These are phyloP conservation scores for Pelobates fuscus DNA, from an alignment of 2,113 vertebrate species.

Conservation along the genomic window DNA sequence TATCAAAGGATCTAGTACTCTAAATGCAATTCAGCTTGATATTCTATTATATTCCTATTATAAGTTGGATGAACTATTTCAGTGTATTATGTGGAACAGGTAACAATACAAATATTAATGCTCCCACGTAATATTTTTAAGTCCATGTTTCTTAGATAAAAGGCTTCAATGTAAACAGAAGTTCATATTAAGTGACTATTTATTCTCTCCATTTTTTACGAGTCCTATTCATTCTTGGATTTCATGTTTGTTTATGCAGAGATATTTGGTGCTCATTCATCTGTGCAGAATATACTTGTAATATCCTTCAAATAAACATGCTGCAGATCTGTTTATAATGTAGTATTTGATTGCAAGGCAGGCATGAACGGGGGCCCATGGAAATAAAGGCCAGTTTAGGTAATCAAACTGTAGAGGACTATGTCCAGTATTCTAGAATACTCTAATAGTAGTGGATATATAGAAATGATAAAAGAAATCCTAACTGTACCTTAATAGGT, in stretches of 20 bases:
- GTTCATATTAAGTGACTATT: conserved; percentile 17
- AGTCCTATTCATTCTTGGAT: conserved; percentile 28
- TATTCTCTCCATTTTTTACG: conserved; percentile 29
- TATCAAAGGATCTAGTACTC: not conserved
- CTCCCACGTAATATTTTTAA: conserved; percentile 9
- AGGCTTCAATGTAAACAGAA: conserved; percentile 7
- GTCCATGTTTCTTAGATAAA: conserved; percentile 6
- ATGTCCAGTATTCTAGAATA: too few species aligned
- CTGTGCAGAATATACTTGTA: conserved; percentile 28
- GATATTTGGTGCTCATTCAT: conserved; percentile 22
- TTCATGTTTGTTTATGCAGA: conserved; percentile 44
- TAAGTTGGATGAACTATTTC: not conserved
- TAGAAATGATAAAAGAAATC: too few species aligned
- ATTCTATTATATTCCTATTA: too few species aligned
- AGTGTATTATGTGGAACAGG: not conserved
- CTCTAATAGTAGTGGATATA: too few species aligned
- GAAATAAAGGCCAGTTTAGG: too few species aligned
- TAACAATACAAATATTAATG: conserved; percentile 14
- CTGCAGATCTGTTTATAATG: conserved; percentile 2
- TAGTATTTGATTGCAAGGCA: conserved; percentile 6
- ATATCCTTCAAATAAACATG: conserved; percentile 10
- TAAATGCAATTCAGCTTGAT: not conserved
- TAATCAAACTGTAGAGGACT: too few species aligned
- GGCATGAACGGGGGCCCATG: too few species aligned
- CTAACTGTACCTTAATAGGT: too few species aligned